These are phyloP conservation scores for Erebia ligea DNA, from an alignment of 2,888 invertebrate genomes.

Conservation along the genomic window DNA sequence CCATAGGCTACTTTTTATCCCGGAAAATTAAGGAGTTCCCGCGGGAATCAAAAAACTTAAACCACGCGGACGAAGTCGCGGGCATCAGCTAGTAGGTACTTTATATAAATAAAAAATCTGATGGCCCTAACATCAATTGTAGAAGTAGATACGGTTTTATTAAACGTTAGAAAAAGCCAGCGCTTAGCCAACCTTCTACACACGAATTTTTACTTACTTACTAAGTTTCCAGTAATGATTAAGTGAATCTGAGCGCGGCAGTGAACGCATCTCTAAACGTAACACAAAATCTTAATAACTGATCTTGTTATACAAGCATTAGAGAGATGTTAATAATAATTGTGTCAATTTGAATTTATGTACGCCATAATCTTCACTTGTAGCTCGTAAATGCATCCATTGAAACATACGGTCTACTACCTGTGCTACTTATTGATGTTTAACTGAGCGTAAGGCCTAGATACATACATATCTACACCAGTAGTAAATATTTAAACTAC, in stretches of 20 bases:
- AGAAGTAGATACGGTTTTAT: too few relatives aligned
- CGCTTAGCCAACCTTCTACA: too few relatives aligned
- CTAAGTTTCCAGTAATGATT: too few relatives aligned
- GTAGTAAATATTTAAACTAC: too few relatives aligned
- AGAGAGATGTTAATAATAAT: constrained; percentile 7
- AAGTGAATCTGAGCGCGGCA: too few relatives aligned
- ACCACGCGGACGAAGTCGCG: not conserved
- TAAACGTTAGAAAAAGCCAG: too few relatives aligned
- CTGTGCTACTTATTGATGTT: not conserved
- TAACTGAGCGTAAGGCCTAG: constrained; percentile 8
- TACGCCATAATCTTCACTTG: constrained; percentile 11
- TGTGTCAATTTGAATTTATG: constrained; percentile 13
- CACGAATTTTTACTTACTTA: too few relatives aligned
- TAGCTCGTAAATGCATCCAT: constrained; percentile 4
- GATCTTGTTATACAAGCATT: constrained; percentile 12
- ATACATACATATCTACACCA: too few relatives aligned
- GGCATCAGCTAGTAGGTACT: not conserved
- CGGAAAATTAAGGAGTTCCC: too few relatives aligned
- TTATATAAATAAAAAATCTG: not conserved
- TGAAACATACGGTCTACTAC: not conserved
- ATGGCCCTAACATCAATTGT: too few relatives aligned
- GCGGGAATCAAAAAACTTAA: too few relatives aligned
- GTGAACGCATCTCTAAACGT: not conserved
- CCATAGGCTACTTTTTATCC: too few relatives aligned
- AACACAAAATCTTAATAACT: constrained; percentile 7